A percentile compares a stretch with the other conserved stretches of the same genome.
phyloP scores from a whole-genome alignment of 2,113 vertebrate species.

The Colistium nudipinnis region DNA sequence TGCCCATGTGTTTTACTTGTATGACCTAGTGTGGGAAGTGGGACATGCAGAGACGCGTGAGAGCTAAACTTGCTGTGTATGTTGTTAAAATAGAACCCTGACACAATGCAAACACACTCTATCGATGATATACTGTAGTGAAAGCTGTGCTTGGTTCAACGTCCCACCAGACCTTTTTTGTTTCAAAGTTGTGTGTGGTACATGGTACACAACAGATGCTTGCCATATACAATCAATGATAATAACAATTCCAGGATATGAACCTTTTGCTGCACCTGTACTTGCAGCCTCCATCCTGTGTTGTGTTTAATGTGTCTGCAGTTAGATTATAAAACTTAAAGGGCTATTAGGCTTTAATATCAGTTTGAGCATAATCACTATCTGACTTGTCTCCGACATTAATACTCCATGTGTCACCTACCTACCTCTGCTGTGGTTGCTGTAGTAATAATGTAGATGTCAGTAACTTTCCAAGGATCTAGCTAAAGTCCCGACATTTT shows the following conservation, averaged over 20 bases:
- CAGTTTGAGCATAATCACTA: neutral
- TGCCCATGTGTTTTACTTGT: constrained; percentile 39
- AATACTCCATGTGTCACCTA: neutral
- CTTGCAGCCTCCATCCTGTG: neutral
- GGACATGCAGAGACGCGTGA: constrained; percentile 48
- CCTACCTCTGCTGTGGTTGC: neutral
- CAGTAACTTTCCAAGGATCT: no score
- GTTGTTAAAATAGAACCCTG: constrained; percentile 38
- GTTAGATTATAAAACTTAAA: neutral
- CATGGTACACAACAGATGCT: constrained; percentile 13
- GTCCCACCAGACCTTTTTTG: constrained; percentile 1
- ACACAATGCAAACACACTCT: constrained; percentile 14
- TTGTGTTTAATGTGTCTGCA: neutral
- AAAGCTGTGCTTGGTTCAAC: constrained; percentile 24
- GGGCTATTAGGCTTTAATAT: neutral
- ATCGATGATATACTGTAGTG: constrained; percentile 35
- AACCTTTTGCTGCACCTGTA: neutral
- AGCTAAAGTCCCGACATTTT: no score
- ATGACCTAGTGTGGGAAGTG: constrained; percentile 70
- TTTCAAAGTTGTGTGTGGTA: neutral
- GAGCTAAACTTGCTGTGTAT: constrained; percentile 19
- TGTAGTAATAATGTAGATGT: neutral
- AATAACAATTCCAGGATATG: no score
- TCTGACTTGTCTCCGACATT: neutral
- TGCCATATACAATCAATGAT: no score